Evolutionary conservation across 2,888 invertebrate species (phyloP), one percentile per base, ranked within the genome.

Genomic region (Volucella zonaria): DNA sequence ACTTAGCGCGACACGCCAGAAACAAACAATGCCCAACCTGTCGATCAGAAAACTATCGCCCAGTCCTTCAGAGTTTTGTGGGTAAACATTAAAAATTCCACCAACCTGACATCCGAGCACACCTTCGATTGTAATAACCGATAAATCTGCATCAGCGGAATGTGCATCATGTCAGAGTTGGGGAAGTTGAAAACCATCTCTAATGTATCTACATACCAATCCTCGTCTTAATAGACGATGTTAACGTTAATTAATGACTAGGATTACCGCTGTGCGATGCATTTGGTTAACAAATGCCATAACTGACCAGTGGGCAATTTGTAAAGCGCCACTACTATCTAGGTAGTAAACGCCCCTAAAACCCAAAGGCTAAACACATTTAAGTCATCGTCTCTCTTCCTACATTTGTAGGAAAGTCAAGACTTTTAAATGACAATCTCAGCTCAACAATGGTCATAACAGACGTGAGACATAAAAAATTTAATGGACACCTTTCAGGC

Each of bases 81-180:
- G 11, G 4, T 15, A 58, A 42, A 43, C 31, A 31, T 31, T 10
- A 0, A 54, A 23, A 54, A 23, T 54, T 43, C 45, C 54, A 67
- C 56, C 54, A 56, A 56, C 23, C 43, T 40, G n/a, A 56, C 0
- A 54, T 12, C 11, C 23, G 6, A 31, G 31, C 12, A n/a, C 42
- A 12, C 8, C 10, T 58, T 59, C 11, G 15, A 59, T 45, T 1
- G 23, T 31, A 15, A 31, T 56, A 4, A 47, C 18, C 52, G 14
- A 79, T 66, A 52, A 79, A 73, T 79, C 67, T 54, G 67, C 66
- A 74, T 79, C 61, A 67, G 18, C 3, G 15, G 45, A 59, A 59
- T 73, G 31, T 31, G 59, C 43, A 31, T 58, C 52, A 52, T 61
- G 76, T 52, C 43, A 18, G 42, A 11, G 15, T 15, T 42, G 18